Conservation (phyloP, 2,888 invertebrate genomes). For the Panorpa germanica region DNA sequence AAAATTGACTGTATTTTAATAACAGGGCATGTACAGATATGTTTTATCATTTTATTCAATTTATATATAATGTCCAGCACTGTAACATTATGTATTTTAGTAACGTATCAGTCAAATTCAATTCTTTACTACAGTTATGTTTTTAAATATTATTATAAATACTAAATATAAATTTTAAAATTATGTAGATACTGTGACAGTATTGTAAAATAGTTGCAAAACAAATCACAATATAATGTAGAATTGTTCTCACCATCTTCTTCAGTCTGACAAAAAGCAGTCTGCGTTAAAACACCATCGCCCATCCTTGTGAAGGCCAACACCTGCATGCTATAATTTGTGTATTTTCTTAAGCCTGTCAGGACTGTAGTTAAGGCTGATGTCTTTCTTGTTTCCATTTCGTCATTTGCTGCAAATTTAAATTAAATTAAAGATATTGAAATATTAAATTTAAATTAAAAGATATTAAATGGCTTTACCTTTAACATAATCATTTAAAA, state of each 20-base stretch:
- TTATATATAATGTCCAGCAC: not conserved
- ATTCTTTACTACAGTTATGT: not conserved
- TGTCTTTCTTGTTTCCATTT: slow-evolving; percentile 41
- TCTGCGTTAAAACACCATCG: slow-evolving; percentile 46
- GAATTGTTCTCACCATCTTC: slow-evolving; percentile 41
- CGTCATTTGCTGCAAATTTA: slow-evolving; percentile 25
- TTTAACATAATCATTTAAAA: slow-evolving; percentile 33
- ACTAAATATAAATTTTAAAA: not conserved
- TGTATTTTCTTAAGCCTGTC: slow-evolving; percentile 49
- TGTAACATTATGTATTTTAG: slow-evolving; percentile 2
- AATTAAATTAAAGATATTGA: slow-evolving; percentile 13
- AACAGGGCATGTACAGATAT: no score
- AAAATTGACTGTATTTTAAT: no score
- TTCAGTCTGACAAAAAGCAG: slow-evolving; percentile 54
- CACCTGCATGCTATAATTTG: slow-evolving; percentile 68
- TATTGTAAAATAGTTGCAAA: no score
- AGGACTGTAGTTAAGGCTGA: slow-evolving; percentile 49
- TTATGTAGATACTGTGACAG: not conserved
- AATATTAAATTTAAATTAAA: slow-evolving; percentile 5
- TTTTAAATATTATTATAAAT: not conserved
- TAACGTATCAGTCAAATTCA: not conserved
- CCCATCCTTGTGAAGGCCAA: slow-evolving; percentile 61
- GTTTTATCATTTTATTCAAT: not conserved
- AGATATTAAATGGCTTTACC: slow-evolving; percentile 15
- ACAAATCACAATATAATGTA: slow-evolving; percentile 5